These are phyloP conservation scores for Poecile atricapillus DNA, from an alignment of 2,113 vertebrate species.

Conservation along the genomic window DNA sequence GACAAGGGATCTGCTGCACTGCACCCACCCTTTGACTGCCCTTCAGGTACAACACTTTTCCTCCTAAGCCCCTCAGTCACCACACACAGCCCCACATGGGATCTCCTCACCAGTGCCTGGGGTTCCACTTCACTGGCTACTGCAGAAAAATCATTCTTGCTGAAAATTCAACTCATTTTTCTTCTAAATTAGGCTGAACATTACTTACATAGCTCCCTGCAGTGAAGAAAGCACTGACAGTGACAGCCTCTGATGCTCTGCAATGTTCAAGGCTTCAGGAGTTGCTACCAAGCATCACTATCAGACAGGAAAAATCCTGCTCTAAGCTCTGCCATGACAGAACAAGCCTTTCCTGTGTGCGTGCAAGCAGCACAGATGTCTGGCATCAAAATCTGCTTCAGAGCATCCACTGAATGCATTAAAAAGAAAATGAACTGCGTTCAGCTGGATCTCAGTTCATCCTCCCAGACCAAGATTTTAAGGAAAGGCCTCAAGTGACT, in stretches of 20 bases:
- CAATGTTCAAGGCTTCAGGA: slow-evolving; percentile 65
- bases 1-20: background rate
- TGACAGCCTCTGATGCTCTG: slow-evolving; percentile 64
- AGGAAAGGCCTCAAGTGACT: background rate
- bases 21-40: background rate
- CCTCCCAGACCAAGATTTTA: background rate
- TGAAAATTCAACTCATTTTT: slow-evolving; percentile 58
- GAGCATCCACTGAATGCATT: slow-evolving; percentile 12
- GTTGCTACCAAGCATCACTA: slow-evolving; percentile 22
- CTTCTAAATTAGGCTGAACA: slow-evolving; percentile 70
- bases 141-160: slow-evolving; percentile 57
- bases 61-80: background rate
- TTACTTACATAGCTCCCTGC: slow-evolving; percentile 69
- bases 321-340: background rate
- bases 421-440: background rate
- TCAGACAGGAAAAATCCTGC: background rate
- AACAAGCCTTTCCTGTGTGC: background rate
- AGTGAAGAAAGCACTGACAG: slow-evolving; percentile 66
- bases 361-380: slow-evolving; percentile 1
- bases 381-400: slow-evolving; percentile 32
- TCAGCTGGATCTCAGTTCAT: background rate
- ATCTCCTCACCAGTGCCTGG: background rate
- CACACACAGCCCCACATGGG: background rate
- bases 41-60: background rate
- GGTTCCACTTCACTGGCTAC: slow-evolving; percentile 38